Evolutionary conservation across 2,113 vertebrate genomes (phyloP).

Genomic region (Rhodinocichla rosea): DNA sequence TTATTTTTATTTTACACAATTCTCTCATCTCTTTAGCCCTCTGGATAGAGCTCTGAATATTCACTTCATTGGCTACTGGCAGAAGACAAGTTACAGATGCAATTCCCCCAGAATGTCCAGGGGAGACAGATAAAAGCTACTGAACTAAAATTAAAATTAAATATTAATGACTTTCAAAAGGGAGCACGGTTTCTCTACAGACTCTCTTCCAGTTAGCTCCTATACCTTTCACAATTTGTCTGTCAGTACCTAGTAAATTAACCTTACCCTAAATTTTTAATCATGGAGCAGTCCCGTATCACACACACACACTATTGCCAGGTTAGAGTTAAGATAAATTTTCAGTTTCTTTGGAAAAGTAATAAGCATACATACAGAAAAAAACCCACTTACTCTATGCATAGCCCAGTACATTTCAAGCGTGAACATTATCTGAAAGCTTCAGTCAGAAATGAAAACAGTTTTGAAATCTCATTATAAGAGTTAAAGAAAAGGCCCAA

Average conservation of each 20-base stretch:
- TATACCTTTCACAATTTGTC: not conserved
- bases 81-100: not conserved
- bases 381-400: conserved; percentile 30
- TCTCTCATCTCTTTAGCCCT: not conserved
- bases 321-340: not conserved
- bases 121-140: not conserved
- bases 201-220: not conserved
- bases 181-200: not conserved
- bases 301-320: not conserved
- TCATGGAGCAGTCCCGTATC: not conserved
- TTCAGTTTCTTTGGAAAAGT: conserved; percentile 8
- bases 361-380: not conserved
- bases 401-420: conserved; percentile 18
- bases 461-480: conserved; percentile 44
- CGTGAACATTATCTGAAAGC: conserved; percentile 34
- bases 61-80: not conserved
- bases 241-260: not conserved
- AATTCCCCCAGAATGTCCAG: not conserved
- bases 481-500: conserved; percentile 45
- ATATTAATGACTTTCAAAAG: not conserved
- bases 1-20: not conserved
- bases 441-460: conserved; percentile 24
- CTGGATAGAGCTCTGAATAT: not conserved
- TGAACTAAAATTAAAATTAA: not conserved
- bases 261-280: not conserved